Base-by-base conservation (phyloP, 1,140 invertebrate genomes). In the Drosophila bocki region DNA sequence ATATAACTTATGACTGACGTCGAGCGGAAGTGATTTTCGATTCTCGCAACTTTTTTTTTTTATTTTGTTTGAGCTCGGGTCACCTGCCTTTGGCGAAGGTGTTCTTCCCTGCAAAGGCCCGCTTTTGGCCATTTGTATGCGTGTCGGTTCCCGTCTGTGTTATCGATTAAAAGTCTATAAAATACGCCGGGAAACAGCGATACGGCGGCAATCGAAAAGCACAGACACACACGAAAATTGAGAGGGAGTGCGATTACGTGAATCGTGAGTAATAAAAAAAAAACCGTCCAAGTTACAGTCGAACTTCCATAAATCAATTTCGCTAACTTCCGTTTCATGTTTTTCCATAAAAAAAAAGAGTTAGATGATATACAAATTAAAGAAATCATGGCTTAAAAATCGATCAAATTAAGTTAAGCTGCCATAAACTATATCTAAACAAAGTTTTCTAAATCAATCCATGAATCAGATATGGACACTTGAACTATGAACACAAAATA, bases 161-260 rank as follows among this genome's bases (percentile, higher is more conserved):
- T 88, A 88, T 88, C 84, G 85, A 87, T 87, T 88, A 57, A 74
- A 77, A 85, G 65, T 53, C 79, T 62, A 86, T 86, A 85, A 85
- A 82, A 65, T 78, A 44, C 51, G 37, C 82, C 77, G 72, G 63
- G 68, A 53, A 77, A 61, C 29, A 39, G 33, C 63, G 41, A 80
- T 45, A 78, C 48, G 42, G 50, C 42, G 42, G 56, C 51, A 54
- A 54, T 54, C 17, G 51, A 37, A 39, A 51, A 29, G 50, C 37
- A 67, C n/a, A 37, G 45, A 59, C 42, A 62, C 48, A 74, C 60
- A 71, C 41, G 32, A 47, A 44, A 45, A 59, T 48, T 9, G 65
- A 59, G 53, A 59, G 45, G 67, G 44, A 68, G 51, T 71, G 85
- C 75, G 85, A 88, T 88, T 90, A 88, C 85, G 85, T 90, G 84